Evolutionary conservation across 1,140 invertebrate genomes (phyloP).

Genomic region (Drosophila miranda): DNA sequence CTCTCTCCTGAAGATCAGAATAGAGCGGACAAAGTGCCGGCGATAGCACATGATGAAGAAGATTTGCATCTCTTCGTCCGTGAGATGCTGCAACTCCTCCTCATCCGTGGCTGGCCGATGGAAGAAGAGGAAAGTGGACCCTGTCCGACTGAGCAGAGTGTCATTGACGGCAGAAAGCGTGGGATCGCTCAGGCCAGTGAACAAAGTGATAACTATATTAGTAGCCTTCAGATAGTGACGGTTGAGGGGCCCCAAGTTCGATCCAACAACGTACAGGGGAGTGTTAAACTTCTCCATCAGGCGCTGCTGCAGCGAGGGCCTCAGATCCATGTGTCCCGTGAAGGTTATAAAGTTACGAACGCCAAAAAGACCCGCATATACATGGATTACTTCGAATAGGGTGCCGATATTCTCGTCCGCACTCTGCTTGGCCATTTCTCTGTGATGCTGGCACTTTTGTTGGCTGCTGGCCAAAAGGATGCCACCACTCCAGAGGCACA

Average conservation of each 20-base stretch:
- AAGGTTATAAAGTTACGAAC: not conserved
- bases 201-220: conserved; percentile 9
- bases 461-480: conserved; percentile 12
- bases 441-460: not conserved
- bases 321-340: not conserved
- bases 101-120: not conserved
- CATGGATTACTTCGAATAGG: not conserved
- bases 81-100: not conserved
- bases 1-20: not conserved
- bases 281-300: not conserved
- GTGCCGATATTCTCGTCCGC: not conserved
- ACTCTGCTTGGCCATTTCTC: not conserved
- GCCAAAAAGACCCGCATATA: accelerated
- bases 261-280: conserved; percentile 5
- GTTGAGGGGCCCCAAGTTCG: not conserved
- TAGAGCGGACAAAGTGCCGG: not conserved
- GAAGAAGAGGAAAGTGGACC: not conserved
- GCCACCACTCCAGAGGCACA: not conserved
- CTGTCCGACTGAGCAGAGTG: not conserved
- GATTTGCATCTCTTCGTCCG: not conserved
- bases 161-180: not conserved
- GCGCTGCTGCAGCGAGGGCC: conserved; percentile 13
- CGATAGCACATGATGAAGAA: not conserved
- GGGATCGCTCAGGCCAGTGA: conserved; percentile 13
- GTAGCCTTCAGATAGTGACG: not conserved